Base-by-base conservation (phyloP, 2,797 vertebrate genomes). In the Schizopygopsis malacanthus region DNA sequence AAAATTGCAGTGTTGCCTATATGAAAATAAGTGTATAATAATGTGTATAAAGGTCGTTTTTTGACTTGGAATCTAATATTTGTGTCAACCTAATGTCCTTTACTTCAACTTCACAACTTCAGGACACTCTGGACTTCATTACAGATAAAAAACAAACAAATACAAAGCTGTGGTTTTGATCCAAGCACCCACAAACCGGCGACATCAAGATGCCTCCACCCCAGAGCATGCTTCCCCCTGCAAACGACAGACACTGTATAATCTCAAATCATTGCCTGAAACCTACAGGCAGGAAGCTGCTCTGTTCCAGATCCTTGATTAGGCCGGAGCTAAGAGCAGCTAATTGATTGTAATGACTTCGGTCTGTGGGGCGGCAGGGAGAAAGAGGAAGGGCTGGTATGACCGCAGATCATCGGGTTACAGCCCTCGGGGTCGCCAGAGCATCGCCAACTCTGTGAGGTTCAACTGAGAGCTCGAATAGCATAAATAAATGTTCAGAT, bases 341-440 rank as follows among this genome's bases (percentile, higher is more conserved):
- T 91, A 91, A 92, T 92, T 92, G 92, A 91, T 88, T 89, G 88
- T 92, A 92, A 92, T 92, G 89, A 91, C 91, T 91, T 92, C 91
- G 91, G 85, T 89, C 73, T 90, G 89, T 78, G 43, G 52, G 72
- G 69, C 86, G 28, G 61, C 25, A 18, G 72, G 37, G 80, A 43
- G n/a, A 56, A 11, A 25, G 75, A 79, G 63, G 47, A 69, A 69
- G 52, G 39, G 28, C 63, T 81, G 43, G 25, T 5, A 15, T 28
- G 83, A 72, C n/a, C 65, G 13, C 50, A 72, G 69, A 72, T 73
- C 13, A 73, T 80, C 65, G 4, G 67, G 77, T 88, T 87, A 85
- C 87, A 18, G 61, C 82, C 90, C 84, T 79, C 45, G 63, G 86
- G 87, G 81, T 52, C 56, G 16, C 72, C 61, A 11, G 45, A 61